Conservation (phyloP, 2,888 invertebrate species). For the Scotopteryx bipunctaria region DNA sequence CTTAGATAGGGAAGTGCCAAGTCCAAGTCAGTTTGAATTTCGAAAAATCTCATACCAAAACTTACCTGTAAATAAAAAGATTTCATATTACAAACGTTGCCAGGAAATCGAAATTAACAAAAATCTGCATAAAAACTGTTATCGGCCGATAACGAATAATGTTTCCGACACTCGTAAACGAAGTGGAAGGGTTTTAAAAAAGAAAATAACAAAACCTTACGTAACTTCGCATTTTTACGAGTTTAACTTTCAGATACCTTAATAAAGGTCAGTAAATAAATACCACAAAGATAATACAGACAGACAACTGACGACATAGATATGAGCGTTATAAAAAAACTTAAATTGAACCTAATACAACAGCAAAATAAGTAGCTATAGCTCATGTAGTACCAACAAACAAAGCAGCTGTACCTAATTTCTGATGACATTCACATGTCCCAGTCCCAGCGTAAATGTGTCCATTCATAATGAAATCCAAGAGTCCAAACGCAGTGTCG, state of each 20-base stretch:
- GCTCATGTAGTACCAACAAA: too few relatives aligned
- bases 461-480: slow-evolving; percentile 15
- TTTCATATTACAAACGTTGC: slow-evolving; percentile 27
- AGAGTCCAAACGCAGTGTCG: slow-evolving; percentile 8
- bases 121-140: slow-evolving; percentile 58
- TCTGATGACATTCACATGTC: neutral
- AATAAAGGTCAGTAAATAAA: neutral
- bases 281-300: too few relatives aligned
- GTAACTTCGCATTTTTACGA: neutral
- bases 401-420: too few relatives aligned
- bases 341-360: too few relatives aligned
- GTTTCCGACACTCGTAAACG: slow-evolving; percentile 56
- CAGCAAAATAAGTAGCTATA: too few relatives aligned
- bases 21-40: slow-evolving; percentile 16
- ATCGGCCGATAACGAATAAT: slow-evolving; percentile 55
- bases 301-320: too few relatives aligned
- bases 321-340: too few relatives aligned
- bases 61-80: slow-evolving; percentile 65
- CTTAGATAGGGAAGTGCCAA: neutral
- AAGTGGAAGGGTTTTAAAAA: slow-evolving; percentile 41
- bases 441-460: neutral
- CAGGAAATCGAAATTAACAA: slow-evolving; percentile 51
- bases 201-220: slow-evolving; percentile 41
- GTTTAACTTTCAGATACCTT: neutral
- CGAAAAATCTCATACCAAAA: slow-evolving; percentile 45